Conservation (phyloP, 35 echinoderm and acorn worm genomes). For the Hemicentrotus pulcherrimus region DNA sequence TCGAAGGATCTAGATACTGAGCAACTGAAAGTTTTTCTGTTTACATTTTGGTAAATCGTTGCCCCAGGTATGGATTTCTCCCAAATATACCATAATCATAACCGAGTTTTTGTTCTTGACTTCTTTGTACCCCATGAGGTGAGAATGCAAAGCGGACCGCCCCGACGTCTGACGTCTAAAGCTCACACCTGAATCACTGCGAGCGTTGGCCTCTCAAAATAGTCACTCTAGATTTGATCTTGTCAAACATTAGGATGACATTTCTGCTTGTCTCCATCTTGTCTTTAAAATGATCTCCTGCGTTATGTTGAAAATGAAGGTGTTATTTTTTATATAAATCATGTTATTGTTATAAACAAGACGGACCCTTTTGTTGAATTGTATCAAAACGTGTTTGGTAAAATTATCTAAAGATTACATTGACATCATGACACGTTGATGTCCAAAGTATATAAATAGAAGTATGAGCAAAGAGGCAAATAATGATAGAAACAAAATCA, state of each 20-base stretch:
- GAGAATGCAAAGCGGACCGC: background rate
- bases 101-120: conserved; percentile 3
- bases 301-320: background rate
- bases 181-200: background rate
- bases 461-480: too few relatives aligned
- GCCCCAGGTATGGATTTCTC: conserved; percentile 49
- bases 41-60: conserved; percentile 53
- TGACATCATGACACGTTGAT: background rate
- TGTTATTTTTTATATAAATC: background rate
- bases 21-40: conserved; percentile 56
- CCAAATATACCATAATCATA: conserved; percentile 22
- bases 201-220: background rate
- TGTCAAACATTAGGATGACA: background rate
- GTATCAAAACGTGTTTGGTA: too few relatives aligned
- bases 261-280: background rate
- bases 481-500: too few relatives aligned
- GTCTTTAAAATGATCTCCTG: background rate
- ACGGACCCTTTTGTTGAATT: too few relatives aligned
- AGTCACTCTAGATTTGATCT: conserved; percentile 11
- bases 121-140: background rate
- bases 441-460: too few relatives aligned
- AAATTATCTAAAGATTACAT: background rate
- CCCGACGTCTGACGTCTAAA: background rate
- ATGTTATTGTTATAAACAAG: too few relatives aligned
- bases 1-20: background rate